Evolutionary conservation across 1,140 invertebrate genomes (phyloP).

Genomic region (Leptopilina clavipes): DNA sequence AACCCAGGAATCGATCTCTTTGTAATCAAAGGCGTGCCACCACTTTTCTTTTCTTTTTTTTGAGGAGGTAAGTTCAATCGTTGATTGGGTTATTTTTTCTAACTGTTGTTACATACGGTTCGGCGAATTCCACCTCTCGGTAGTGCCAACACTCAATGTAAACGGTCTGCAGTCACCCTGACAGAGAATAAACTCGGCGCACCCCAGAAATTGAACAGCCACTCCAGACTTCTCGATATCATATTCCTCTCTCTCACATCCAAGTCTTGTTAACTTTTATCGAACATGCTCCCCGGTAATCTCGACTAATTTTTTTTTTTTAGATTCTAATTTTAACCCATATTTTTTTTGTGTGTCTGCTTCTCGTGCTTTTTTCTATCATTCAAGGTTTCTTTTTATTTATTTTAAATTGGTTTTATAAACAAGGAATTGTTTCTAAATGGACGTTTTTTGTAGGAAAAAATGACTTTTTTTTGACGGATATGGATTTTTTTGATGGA

Average conservation of each 20-base stretch:
- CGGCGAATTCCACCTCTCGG: conserved; percentile 56
- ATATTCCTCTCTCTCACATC: conserved; percentile 45
- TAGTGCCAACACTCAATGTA: conserved; percentile 56
- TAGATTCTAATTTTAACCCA: conserved; percentile 24
- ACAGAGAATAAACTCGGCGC: conserved; percentile 58
- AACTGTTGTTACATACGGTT: conserved; percentile 65
- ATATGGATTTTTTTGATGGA: no score
- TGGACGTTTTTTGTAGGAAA: no score
- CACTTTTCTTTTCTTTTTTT: neutral
- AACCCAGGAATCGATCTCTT: conserved; percentile 24
- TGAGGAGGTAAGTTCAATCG: conserved; percentile 4
- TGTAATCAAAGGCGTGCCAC: conserved; percentile 11
- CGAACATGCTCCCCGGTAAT: conserved; percentile 21
- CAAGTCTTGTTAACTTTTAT: conserved; percentile 12
- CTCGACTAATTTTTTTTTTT: conserved; percentile 37
- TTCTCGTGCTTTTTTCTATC: conserved; percentile 10
- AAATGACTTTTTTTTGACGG: no score
- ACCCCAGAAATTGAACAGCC: conserved; percentile 56
- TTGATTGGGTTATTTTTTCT: conserved; percentile 60
- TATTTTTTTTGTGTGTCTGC: conserved; percentile 35
- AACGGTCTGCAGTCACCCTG: conserved; percentile 54
- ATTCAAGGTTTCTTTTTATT: no score
- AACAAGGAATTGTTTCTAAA: no score
- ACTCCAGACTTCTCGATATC: conserved; percentile 54
- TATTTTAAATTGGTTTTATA: no score